A percentile compares a stretch with the other conserved stretches of the same genome.
Conservation (phyloP, 2,888 invertebrate genomes). For the Tromatobia lineatoria region DNA sequence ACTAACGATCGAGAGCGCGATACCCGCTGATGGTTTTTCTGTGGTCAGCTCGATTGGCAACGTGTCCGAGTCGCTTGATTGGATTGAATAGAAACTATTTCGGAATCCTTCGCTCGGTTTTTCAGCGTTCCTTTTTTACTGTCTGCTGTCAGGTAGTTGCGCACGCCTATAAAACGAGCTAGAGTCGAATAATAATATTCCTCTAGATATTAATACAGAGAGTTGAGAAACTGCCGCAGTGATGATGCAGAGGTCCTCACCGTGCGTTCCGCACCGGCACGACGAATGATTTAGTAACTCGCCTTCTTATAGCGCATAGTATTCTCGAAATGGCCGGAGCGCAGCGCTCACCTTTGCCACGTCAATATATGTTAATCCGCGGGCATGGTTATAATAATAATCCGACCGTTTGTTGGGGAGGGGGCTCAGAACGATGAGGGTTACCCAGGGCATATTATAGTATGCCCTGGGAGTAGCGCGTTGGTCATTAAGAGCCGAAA, state of each 20-base stretch:
- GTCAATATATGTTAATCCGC: constrained; percentile 85
- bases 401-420: constrained; percentile 73
- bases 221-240: constrained; percentile 77
- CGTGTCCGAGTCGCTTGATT: constrained; percentile 15
- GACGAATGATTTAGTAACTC: constrained; percentile 83
- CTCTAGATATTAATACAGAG: constrained; percentile 58
- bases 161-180: constrained; percentile 38
- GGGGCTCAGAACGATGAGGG: constrained; percentile 73
- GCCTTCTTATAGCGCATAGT: constrained; percentile 74
- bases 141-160: constrained; percentile 72
- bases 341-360: constrained; percentile 70
- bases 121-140: neutral
- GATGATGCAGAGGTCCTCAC: constrained; percentile 65
- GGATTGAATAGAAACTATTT: constrained; percentile 20
- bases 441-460: constrained; percentile 55
- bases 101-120: neutral
- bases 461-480: constrained; percentile 41
- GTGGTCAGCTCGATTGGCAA: constrained; percentile 15
- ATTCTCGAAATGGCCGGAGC: constrained; percentile 44
- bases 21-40: constrained; percentile 10
- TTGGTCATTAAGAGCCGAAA: constrained; percentile 67
- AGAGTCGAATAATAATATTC: constrained; percentile 76
- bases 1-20: constrained; percentile 8
- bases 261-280: constrained; percentile 21
- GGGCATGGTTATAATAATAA: constrained; percentile 76